A percentile compares a stretch with the other conserved stretches of the same genome.
Evolutionary conservation across 2,888 invertebrate species (phyloP).

Genomic region (Protonemura montana): DNA sequence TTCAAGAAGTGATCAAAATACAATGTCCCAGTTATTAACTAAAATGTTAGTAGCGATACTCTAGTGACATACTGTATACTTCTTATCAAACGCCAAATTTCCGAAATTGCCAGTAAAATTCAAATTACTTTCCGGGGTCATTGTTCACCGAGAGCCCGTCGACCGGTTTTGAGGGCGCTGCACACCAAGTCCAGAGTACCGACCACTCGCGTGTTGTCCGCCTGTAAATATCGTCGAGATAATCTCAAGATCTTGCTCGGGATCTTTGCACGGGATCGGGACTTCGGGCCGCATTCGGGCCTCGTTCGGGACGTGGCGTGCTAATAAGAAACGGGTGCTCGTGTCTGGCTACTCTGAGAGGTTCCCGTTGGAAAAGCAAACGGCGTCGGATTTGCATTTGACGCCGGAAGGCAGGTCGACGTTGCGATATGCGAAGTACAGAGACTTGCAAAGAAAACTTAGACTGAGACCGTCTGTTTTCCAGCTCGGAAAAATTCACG

Average conservation of each 20-base stretch:
- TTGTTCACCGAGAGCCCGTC: neutral
- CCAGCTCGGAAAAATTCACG: neutral
- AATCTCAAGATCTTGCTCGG: neutral
- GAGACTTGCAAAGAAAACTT: neutral
- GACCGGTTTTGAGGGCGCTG: neutral
- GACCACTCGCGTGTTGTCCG: neutral
- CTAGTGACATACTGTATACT: neutral
- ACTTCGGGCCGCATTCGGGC: neutral
- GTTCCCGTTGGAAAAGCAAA: neutral
- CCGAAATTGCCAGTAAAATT: neutral
- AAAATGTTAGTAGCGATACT: neutral
- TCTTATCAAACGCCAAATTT: neutral
- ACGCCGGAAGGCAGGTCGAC: neutral
- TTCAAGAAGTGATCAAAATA: neutral
- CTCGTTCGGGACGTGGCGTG: neutral
- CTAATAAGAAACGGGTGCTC: neutral
- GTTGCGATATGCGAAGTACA: neutral
- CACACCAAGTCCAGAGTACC: neutral
- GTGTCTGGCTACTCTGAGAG: neutral
- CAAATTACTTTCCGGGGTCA: slow-evolving; percentile 18
- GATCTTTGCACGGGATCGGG: neutral
- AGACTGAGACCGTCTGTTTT: neutral
- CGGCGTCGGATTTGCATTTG: neutral
- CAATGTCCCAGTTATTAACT: neutral
- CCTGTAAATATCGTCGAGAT: slow-evolving; percentile 3